Evolutionary conservation across 2,113 vertebrate genomes (phyloP).

Genomic region (Tylochromis polylepis): DNA sequence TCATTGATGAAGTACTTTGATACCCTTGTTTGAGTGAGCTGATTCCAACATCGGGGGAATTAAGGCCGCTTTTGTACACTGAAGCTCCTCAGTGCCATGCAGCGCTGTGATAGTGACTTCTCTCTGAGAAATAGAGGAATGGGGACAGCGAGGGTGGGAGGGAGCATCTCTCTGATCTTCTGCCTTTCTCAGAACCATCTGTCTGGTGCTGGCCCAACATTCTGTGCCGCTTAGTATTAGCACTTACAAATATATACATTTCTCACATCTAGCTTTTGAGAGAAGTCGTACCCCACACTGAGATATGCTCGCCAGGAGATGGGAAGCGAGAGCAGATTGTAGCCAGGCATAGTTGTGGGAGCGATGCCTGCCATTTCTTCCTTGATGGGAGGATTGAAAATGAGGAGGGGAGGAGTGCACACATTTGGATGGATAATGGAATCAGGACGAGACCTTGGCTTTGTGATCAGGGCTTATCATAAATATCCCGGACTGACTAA

Average conservation of each 20-base stretch:
- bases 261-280: constrained; percentile 53
- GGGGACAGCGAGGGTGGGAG: constrained; percentile 22
- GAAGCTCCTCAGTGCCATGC: constrained; percentile 22
- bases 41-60: constrained; percentile 47
- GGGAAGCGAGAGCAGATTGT: constrained; percentile 59
- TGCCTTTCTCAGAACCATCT: constrained; percentile 69
- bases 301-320: constrained; percentile 38
- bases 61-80: constrained; percentile 33
- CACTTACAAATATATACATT: constrained; percentile 72
- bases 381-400: neutral
- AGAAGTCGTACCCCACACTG: constrained; percentile 37
- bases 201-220: constrained; percentile 59
- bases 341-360: constrained; percentile 21
- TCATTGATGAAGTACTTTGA: constrained; percentile 52
- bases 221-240: constrained; percentile 58
- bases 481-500: constrained; percentile 23
- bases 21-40: constrained; percentile 48
- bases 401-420: neutral
- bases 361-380: constrained; percentile 26
- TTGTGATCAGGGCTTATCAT: constrained; percentile 12
- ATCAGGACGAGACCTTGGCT: constrained; percentile 28
- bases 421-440: constrained; percentile 33
- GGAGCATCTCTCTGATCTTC: constrained; percentile 57
- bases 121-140: constrained; percentile 39
- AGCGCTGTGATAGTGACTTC: constrained; percentile 35